These are phyloP conservation scores for Melanostoma mellinum DNA, from an alignment of 2,888 invertebrate species.

Conservation along the genomic window DNA sequence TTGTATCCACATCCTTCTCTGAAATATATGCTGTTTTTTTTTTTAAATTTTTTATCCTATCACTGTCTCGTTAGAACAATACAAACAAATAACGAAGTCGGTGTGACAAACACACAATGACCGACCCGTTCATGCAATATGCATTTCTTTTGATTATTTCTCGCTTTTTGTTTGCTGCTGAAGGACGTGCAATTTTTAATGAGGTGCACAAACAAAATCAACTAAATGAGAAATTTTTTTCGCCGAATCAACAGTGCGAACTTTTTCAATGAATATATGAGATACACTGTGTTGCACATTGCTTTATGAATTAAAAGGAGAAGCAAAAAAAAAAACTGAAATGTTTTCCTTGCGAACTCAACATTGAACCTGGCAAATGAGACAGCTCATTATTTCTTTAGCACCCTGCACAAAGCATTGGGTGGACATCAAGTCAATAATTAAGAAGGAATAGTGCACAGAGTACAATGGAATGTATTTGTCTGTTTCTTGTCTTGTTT, in stretches of 20 bases:
- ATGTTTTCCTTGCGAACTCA: conserved; percentile 12
- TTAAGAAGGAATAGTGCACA: conserved; percentile 4
- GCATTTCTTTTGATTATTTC: conserved; percentile 46
- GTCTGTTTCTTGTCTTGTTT: conserved; percentile 16
- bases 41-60: not conserved
- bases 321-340: conserved; percentile 16
- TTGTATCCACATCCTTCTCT: conserved; percentile 37
- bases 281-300: conserved; percentile 1
- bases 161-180: conserved; percentile 30
- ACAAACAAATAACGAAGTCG: conserved; percentile 33
- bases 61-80: conserved; percentile 42
- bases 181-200: conserved; percentile 60
- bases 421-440: conserved; percentile 37
- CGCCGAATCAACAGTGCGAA: conserved; percentile 47
- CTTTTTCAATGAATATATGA: not conserved
- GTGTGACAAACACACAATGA: conserved; percentile 36
- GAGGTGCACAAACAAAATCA: conserved; percentile 58
- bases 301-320: conserved; percentile 14
- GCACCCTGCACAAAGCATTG: not conserved
- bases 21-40: not conserved
- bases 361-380: conserved; percentile 39
- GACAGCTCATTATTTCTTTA: conserved; percentile 41
- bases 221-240: conserved; percentile 28
- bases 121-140: conserved; percentile 34
- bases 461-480: conserved; percentile 12